Percentiles rank a stretch among this genome's conserved stretches.
Evolutionary conservation across 2,888 invertebrate genomes (phyloP).

Genomic region (Abscondita cerata): DNA sequence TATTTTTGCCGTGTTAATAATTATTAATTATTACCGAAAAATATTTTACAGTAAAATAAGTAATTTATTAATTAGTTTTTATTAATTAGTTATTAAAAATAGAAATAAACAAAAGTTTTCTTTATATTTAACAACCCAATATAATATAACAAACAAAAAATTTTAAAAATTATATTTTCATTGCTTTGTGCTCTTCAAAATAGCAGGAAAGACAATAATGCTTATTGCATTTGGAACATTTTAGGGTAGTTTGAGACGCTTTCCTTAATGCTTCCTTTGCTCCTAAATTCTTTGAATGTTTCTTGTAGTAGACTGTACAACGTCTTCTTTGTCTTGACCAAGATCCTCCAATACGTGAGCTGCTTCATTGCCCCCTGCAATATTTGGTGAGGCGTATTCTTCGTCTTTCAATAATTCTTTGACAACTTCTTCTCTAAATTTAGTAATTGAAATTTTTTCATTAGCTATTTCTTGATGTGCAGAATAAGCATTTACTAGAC

Average conservation of each 20-base stretch:
- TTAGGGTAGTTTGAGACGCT: background rate
- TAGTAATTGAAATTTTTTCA: background rate
- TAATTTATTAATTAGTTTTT: no score
- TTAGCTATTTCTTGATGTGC: no score
- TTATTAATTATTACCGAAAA: no score
- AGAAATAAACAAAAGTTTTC: background rate
- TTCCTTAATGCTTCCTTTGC: background rate
- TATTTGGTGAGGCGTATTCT: background rate
- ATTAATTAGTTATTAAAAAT: background rate
- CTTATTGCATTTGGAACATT: background rate
- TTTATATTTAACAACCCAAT: background rate
- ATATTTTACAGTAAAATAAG: no score
- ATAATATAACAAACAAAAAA: background rate
- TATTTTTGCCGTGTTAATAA: conserved; percentile 3
- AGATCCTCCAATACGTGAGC: background rate
- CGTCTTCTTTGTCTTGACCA: background rate
- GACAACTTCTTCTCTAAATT: background rate
- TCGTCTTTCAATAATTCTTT: background rate
- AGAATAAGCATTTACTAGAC: conserved; percentile 3
- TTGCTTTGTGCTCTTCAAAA: conserved; percentile 1
- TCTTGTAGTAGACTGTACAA: background rate
- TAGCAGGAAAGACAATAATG: background rate
- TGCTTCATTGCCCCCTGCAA: background rate
- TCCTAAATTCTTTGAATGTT: background rate
- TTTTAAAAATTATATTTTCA: background rate